phyloP scores from a whole-genome alignment of 2,113 vertebrate genomes.

The Zosterops japonicus region DNA sequence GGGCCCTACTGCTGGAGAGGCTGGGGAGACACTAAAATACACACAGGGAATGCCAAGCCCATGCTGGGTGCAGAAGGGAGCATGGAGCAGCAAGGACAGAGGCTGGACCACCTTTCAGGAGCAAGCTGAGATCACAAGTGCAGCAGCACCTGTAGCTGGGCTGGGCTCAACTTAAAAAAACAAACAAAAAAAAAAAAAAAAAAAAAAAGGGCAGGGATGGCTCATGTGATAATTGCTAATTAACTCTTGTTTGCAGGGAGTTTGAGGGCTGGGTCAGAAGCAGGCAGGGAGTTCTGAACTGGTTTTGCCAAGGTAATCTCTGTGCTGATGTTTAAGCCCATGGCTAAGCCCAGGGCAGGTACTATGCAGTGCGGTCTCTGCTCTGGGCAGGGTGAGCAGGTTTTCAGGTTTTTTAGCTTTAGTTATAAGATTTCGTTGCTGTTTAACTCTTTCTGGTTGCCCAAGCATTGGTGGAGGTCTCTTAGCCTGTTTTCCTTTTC shows the following conservation, averaged over 20 bases:
- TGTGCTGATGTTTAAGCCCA: fast-evolving
- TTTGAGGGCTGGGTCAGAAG: background rate
- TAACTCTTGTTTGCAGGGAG: background rate
- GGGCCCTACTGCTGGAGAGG: background rate
- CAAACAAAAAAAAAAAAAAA: background rate
- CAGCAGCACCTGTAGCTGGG: background rate
- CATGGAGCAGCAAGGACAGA: fast-evolving
- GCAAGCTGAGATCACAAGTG: background rate
- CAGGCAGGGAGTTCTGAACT: background rate
- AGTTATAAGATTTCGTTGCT: background rate
- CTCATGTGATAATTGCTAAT: background rate
- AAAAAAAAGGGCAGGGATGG: fast-evolving
- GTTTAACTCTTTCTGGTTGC: background rate
- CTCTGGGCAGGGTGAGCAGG: background rate
- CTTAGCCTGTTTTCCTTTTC: background rate
- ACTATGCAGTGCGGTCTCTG: too few species aligned
- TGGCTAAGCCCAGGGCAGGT: fast-evolving
- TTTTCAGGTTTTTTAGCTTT: background rate
- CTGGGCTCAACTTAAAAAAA: background rate
- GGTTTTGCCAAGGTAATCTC: background rate
- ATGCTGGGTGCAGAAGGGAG: background rate
- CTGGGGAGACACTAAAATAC: background rate
- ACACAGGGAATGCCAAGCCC: fast-evolving
- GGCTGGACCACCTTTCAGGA: background rate
- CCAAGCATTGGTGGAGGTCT: background rate